Conservation (phyloP, 1,140 invertebrate genomes). For the Panulirus ornatus region DNA sequence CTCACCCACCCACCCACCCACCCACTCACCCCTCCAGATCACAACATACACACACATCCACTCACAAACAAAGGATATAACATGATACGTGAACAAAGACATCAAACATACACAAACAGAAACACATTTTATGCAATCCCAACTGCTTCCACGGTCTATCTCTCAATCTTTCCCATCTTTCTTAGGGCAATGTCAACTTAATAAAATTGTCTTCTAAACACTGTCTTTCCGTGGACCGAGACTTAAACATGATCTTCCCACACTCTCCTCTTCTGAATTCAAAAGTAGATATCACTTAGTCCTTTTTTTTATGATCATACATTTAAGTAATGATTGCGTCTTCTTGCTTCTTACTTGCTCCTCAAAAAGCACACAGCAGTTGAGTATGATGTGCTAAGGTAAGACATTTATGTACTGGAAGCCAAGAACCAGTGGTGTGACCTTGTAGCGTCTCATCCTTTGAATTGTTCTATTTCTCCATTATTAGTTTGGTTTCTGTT, state of each 20-base stretch:
- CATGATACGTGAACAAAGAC: background rate
- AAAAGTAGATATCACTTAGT: conserved; percentile 62
- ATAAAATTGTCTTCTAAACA: conserved; percentile 55
- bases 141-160: conserved; percentile 72
- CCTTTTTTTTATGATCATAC: conserved; percentile 41
- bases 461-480: background rate
- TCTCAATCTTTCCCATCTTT: conserved; percentile 67
- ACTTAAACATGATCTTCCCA: conserved; percentile 58
- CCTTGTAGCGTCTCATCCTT: background rate
- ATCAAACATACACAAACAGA: conserved; percentile 38
- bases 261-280: conserved; percentile 63
- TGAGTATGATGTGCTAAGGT: conserved; percentile 23
- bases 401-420: conserved; percentile 69
- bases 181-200: conserved; percentile 43
- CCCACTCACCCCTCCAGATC: background rate
- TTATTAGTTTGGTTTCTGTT: conserved; percentile 46
- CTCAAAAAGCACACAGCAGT: conserved; percentile 59
- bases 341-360: conserved; percentile 51
- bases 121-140: conserved; percentile 46
- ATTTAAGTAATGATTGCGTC: conserved; percentile 61
- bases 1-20: background rate
- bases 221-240: conserved; percentile 68
- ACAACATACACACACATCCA: conserved; percentile 30
- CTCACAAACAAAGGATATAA: conserved; percentile 29
- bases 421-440: conserved; percentile 21